Evolutionary conservation across 2,113 vertebrate genomes (phyloP).

Genomic region (Pomatorhinus ruficollis): DNA sequence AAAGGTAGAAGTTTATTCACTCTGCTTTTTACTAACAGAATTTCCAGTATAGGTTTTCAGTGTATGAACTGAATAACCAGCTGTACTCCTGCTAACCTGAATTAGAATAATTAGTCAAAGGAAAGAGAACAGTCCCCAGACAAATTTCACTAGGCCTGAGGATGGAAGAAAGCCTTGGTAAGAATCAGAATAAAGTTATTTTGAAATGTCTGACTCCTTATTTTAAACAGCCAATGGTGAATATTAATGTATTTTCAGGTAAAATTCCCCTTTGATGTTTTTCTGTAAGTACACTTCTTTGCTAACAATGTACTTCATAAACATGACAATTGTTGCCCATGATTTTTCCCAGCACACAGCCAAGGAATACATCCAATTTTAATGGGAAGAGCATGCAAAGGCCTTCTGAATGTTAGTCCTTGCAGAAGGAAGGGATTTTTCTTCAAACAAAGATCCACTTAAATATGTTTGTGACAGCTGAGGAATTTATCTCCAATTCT

Average conservation of each 20-base stretch:
- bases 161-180: background rate
- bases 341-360: constrained; percentile 54
- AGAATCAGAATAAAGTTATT: background rate
- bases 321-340: constrained; percentile 37
- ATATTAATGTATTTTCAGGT: background rate
- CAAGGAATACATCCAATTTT: constrained; percentile 38
- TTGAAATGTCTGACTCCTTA: background rate
- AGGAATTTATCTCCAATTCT: constrained; percentile 76
- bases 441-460: constrained; percentile 74
- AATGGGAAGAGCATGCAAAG: constrained; percentile 52
- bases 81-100: background rate
- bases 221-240: background rate
- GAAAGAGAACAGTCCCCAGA: background rate
- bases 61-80: background rate
- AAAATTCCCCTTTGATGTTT: constrained; percentile 22
- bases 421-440: constrained; percentile 70
- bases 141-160: background rate
- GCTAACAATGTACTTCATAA: constrained; percentile 49
- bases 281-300: constrained; percentile 5
- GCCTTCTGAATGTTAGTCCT: constrained; percentile 58
- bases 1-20: background rate
- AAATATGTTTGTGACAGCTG: constrained; percentile 71
- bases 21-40: constrained; percentile 16
- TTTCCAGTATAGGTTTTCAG: constrained; percentile 39
- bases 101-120: background rate